These are phyloP conservation scores for Tenthredo distinguenda DNA, from an alignment of 2,888 invertebrate species.

Conservation along the genomic window DNA sequence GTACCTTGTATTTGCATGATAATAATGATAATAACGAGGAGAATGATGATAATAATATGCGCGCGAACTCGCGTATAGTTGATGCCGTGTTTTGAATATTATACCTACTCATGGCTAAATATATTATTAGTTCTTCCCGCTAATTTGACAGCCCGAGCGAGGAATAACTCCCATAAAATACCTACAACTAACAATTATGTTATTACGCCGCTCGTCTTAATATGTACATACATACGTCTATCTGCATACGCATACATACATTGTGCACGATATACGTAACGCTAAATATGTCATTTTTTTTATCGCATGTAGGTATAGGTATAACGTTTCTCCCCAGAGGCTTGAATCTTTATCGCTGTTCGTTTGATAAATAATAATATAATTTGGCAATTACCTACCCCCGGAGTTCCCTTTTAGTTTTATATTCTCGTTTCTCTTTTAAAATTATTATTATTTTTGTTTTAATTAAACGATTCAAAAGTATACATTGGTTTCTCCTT, in stretches of 20 bases:
- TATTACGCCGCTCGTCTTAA: constrained; percentile 24
- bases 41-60: constrained; percentile 69
- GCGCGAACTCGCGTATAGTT: constrained; percentile 62
- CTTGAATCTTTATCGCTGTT: not conserved
- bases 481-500: not conserved
- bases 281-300: not conserved
- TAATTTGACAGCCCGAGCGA: constrained; percentile 65
- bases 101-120: constrained; percentile 62
- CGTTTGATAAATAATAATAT: constrained; percentile 17
- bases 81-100: constrained; percentile 70
- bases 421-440: not conserved
- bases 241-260: not conserved
- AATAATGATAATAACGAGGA: constrained; percentile 55
- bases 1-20: constrained; percentile 71
- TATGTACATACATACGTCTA: not conserved
- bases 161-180: constrained; percentile 48
- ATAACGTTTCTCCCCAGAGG: constrained; percentile 8
- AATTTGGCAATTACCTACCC: constrained; percentile 22
- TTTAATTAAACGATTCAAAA: constrained; percentile 2
- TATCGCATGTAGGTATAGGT: not conserved
- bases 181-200: constrained; percentile 32
- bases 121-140: constrained; percentile 71
- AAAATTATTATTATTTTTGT: not conserved
- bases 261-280: not conserved
- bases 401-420: not conserved